Evolutionary conservation across 2,888 invertebrate species (phyloP).

Genomic region (Conops quadrifasciatus): DNA sequence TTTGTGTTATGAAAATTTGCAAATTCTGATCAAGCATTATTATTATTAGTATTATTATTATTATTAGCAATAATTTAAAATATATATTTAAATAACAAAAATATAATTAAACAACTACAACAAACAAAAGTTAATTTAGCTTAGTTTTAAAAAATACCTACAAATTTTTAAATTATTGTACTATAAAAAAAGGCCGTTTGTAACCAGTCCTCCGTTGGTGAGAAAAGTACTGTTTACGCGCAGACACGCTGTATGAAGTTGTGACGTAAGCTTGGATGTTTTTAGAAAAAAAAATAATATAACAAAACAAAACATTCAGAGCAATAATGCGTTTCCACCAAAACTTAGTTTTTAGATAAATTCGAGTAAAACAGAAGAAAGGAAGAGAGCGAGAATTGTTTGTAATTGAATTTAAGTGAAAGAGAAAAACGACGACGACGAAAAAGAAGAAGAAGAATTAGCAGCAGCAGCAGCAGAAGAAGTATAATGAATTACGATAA

Average conservation of each 20-base stretch:
- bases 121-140: conserved; percentile 5
- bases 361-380: conserved; percentile 1
- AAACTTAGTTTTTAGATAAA: not conserved
- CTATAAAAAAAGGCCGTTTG: conserved; percentile 28
- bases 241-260: conserved; percentile 34
- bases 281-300: conserved; percentile 37
- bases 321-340: too few relatives aligned
- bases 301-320: conserved; percentile 43
- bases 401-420: conserved; percentile 2
- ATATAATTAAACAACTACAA: conserved; percentile 41
- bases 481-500: conserved; percentile 55
- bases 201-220: conserved; percentile 38
- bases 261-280: not conserved
- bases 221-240: conserved; percentile 40
- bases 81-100: conserved; percentile 18
- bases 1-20: conserved; percentile 28
- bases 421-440: conserved; percentile 6
- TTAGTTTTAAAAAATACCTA: conserved; percentile 12
- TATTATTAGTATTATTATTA: not conserved
- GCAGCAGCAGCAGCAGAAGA: conserved; percentile 44
- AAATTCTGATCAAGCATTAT: conserved; percentile 22
- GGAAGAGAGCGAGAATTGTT: not conserved
- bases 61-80: conserved; percentile 8
- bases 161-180: conserved; percentile 29
- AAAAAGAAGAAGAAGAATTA: conserved; percentile 36